A percentile compares a stretch with the other conserved stretches of the same genome.
phyloP scores from a whole-genome alignment of 92 coral and sea anemone species.

The Anthopleura xanthogrammica region DNA sequence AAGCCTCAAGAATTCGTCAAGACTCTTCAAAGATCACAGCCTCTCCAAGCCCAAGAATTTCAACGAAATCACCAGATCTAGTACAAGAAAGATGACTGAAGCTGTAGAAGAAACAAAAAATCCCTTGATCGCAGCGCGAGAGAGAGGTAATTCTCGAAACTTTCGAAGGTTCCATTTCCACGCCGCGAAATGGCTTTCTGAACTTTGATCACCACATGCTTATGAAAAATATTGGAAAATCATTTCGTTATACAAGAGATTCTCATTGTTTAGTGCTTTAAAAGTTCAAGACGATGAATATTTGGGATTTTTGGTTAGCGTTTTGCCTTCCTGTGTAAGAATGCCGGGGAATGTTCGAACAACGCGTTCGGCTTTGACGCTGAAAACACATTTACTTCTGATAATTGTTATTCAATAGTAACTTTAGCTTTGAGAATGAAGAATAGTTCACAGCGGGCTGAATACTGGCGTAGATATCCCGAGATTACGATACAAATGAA shows the following conservation, averaged over 20 bases:
- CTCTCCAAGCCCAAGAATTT: slow-evolving; percentile 4
- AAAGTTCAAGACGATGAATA: background rate
- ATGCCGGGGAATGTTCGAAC: background rate
- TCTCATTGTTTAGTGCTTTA: background rate
- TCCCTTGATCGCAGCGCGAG: slow-evolving; percentile 75
- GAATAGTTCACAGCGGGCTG: no score
- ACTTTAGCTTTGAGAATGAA: background rate
- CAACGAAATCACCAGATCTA: background rate
- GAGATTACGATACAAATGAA: no score
- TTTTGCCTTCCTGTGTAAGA: background rate
- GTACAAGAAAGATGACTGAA: slow-evolving; percentile 43
- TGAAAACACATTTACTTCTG: background rate
- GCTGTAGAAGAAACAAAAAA: slow-evolving; percentile 50
- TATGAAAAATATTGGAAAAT: background rate
- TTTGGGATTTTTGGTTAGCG: background rate
- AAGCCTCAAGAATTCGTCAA: background rate
- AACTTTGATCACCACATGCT: background rate
- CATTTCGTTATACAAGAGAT: background rate
- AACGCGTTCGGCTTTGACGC: background rate
- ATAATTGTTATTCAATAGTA: background rate
- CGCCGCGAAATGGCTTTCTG: background rate
- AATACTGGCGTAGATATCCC: no score
- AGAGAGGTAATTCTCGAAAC: slow-evolving; percentile 56
- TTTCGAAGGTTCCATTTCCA: background rate
- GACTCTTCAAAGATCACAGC: slow-evolving; percentile 7